Evolutionary conservation across 2,888 invertebrate genomes (phyloP).

Genomic region (Phasia obesa): DNA sequence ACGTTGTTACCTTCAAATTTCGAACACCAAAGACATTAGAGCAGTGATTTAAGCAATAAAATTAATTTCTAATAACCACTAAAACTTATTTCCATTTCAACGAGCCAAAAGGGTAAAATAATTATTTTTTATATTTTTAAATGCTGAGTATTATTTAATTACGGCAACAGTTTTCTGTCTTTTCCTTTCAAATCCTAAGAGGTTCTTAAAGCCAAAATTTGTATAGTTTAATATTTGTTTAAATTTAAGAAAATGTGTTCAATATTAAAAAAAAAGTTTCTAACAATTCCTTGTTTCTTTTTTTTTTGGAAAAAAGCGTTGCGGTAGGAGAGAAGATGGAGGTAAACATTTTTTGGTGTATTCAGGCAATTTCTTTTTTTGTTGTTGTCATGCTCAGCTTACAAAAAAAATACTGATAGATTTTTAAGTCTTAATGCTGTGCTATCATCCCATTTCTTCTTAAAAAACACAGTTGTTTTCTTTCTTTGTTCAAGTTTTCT

Average conservation of each 20-base stretch:
- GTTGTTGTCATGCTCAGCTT: neutral
- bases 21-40: too few species aligned
- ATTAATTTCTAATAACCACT: slow-evolving; percentile 38
- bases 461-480: too few species aligned
- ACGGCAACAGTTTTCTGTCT: slow-evolving; percentile 19
- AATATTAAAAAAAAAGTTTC: slow-evolving; percentile 5
- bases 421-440: neutral
- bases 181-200: slow-evolving; percentile 10
- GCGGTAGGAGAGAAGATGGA: neutral
- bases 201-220: neutral
- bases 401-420: neutral
- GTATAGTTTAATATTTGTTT: neutral
- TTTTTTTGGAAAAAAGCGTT: neutral
- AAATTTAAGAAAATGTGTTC: neutral
- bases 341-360: neutral
- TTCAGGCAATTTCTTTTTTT: neutral
- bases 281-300: neutral
- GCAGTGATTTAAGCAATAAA: neutral
- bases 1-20: too few species aligned
- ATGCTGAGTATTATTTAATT: slow-evolving; percentile 53
- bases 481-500: slow-evolving; percentile 19
- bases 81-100: slow-evolving; percentile 19
- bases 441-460: too few species aligned
- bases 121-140: neutral
- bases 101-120: slow-evolving; percentile 32